Base-by-base conservation (phyloP, 2,113 vertebrate species). In the Hirundichthys speculiger region DNA sequence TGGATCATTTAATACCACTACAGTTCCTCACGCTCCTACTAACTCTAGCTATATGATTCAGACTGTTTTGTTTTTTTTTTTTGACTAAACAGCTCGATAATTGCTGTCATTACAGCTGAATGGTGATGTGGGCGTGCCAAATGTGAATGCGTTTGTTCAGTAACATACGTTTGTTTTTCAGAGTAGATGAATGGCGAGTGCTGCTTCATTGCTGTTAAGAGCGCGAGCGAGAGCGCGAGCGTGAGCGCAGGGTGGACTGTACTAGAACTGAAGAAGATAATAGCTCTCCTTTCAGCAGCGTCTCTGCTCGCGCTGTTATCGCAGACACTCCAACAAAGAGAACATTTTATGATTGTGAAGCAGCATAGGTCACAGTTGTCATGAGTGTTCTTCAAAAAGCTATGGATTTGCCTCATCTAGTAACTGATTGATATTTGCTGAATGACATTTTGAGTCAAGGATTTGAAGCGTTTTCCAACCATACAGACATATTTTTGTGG, bases 11-110 rank as follows among this genome's bases (percentile, higher is more conserved):
- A 50, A 4, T 57, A 48, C 19, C 41, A n/a, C 72, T 51, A n/a
- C 30, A 52, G 67, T 58, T 2, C 6, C 47, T 71, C 52, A 5
- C 10, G 56, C 41, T 77, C 49, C 43, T 63, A 39, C 75, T 64
- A 45, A 82, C 61, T 55, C 75, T 64, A 62, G 61, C 7, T 38
- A 57, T 69, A 69, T 8, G 3, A 64, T 27, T 73, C 64, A 48
- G 57, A 54, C 57, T 48, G n/a, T n/a, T n/a, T n/a, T n/a, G n/a
- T 27, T 1, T n/a, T 53, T 61, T 30, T 25, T 14, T 43, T 67
- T 59, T 27, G 64, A 61, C 77, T 80, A 72, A 84, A 78, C 80
- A 80, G 49, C 70, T 19, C 34, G 69, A 63, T 84, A 82, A 86
- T 73, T 73, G 82, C 82, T 68, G 78, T 47, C 63, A 73, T 75